Evolutionary conservation across 2,888 invertebrate genomes (phyloP), one percentile per base, ranked within the genome.

Genomic region (Sarcophaga rosellei): DNA sequence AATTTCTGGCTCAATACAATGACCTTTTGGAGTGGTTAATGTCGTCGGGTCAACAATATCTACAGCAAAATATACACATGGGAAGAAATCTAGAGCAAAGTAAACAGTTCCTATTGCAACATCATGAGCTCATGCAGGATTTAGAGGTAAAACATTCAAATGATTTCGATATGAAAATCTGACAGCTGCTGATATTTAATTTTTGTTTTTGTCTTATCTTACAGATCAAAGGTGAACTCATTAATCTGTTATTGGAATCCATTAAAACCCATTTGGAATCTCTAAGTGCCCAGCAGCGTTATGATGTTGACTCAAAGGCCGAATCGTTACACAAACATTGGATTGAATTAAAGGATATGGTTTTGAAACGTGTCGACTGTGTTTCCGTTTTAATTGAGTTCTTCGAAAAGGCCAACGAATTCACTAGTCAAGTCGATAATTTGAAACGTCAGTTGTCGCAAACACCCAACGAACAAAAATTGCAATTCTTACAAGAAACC

Each of bases 21-120:
- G 95, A 95, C 91, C 92, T 97, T 57, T 94, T 96, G 86, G 94
- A 94, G n/a, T 97, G 97, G 97, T 91, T 97, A 76, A 94, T 95
- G 44, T 95, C 95, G 78, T 95, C 96, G 45, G 96, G 95, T 0
- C 96, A 96, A 90, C 94, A 95, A 73, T 96, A 96, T 90, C 93
- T 97, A 68, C 95, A 95, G 89, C 95, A 95, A 62, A 96, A 96
- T 90, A 94, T 95, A 86, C 95, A 96, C 90, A 95, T 97, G 95
- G 97, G 97, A n/a, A 94, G 94, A 76, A 95, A 95, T 90, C 91
- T 95, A 45, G 92, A 94, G 10, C 94, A 95, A 93, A 96, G 96
- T 65, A 94, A 95, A 89, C 96, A 96, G 91, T 97, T 97, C 92
- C 94, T 96, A 86, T 94, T 96, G 89, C 94, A 96, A 88, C 97